Evolutionary conservation across 2,888 invertebrate species (phyloP), one percentile per base, ranked within the genome.

Genomic region (Ashinkailepas kermadecensis): DNA sequence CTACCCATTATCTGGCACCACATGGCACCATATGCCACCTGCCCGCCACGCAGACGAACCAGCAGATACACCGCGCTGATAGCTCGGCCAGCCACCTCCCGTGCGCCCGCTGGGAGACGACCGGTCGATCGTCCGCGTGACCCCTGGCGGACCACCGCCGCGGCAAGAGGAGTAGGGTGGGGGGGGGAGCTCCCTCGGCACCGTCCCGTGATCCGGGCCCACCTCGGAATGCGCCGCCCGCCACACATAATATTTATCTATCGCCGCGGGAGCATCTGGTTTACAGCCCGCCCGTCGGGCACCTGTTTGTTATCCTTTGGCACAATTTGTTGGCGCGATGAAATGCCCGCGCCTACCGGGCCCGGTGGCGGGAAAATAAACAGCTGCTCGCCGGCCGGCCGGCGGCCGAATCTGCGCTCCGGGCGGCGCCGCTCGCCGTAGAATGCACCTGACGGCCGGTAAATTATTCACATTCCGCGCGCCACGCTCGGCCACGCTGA

Each of bases 301-400:
- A 54, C 54, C 54, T 74, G 74, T 74, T 74, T 74, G 74, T 74
- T 74, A 74, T 56, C 56, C 23, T 56, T 74, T 21, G 74, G 74
- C 74, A 74, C 74, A 74, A 74, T 74, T 74, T 74, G 74, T 74
- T 74, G 74, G 74, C 74, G 74, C 54, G 74, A 56, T 74, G 74
- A 74, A 74, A 74, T 59, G 18, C 74, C n/a, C 18, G 23, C 56
- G 74, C 9, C 70, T 25, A 70, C 74, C 7, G 59, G 59, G 59
- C 59, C 9, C 12, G 59, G 74, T 15, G 74, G 56, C 70, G 13
- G 21, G 21, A 74, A 74, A 74, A 74, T 56, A 74, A 74, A 74
- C 74, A 74, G 65, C 8, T 8, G 62, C 62, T 39, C 25, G 7
- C 65, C 39, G 39, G 59, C 12, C 59, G 59, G 59, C 59, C 59